Percentiles rank a stretch among this genome's conserved stretches.
These are phyloP conservation scores for Serranochromis macrocephalus DNA, from an alignment of 2,113 vertebrate genomes.

Conservation along the genomic window DNA sequence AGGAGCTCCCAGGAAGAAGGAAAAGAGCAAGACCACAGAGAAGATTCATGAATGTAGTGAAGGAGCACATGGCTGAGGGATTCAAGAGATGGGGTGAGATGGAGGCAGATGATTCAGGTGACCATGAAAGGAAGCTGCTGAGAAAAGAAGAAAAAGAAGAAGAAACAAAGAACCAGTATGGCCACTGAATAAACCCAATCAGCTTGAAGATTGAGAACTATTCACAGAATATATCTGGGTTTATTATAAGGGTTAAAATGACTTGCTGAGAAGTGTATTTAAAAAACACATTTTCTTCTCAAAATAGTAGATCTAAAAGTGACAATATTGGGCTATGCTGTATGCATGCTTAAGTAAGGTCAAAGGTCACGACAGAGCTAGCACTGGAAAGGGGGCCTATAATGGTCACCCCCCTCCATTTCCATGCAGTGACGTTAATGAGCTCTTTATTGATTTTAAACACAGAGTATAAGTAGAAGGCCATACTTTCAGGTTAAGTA, in stretches of 20 bases:
- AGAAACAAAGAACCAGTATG: background rate
- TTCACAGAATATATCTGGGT: background rate
- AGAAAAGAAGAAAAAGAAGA: background rate
- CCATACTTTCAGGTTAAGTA: background rate
- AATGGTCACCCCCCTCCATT: background rate
- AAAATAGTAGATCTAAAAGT: background rate
- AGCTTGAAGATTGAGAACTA: background rate
- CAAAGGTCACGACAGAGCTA: background rate
- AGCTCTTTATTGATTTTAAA: background rate
- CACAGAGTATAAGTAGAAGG: background rate
- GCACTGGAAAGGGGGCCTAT: background rate
- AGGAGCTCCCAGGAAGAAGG: background rate
- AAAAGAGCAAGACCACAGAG: background rate
- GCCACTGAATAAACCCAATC: background rate
- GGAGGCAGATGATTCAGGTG: background rate
- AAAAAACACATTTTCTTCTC: background rate
- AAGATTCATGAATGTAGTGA: background rate
- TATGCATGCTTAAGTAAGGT: background rate
- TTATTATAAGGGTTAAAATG: background rate
- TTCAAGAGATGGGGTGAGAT: background rate
- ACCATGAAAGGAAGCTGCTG: background rate
- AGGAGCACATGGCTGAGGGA: background rate
- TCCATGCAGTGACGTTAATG: background rate
- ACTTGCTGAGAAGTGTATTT: background rate
- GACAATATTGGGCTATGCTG: background rate